Evolutionary conservation across 2,888 invertebrate species (phyloP).

Genomic region (Lasioglossum morio): DNA sequence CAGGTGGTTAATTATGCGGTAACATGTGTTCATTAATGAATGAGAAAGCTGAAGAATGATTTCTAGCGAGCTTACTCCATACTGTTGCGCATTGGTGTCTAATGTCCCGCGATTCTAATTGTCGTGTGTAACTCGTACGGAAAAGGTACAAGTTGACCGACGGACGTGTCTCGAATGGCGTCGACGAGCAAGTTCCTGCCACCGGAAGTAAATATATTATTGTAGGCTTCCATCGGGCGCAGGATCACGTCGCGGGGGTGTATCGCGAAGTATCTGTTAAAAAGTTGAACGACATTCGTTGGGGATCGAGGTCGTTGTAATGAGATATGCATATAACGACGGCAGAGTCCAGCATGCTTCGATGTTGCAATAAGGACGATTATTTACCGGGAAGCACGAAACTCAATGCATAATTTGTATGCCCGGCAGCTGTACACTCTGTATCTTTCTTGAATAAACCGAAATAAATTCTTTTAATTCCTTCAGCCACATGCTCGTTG

Average conservation of each 20-base stretch:
- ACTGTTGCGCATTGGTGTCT: conserved; percentile 15
- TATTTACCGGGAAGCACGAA: conserved; percentile 61
- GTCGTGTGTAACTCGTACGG: conserved; percentile 13
- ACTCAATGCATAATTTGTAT: conserved; percentile 69
- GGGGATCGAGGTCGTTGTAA: conserved; percentile 54
- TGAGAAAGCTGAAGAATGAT: not conserved
- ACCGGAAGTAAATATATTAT: conserved; percentile 30
- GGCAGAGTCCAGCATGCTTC: conserved; percentile 56
- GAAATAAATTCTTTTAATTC: conserved; percentile 81
- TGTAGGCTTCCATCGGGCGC: conserved; percentile 13
- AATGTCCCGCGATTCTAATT: conserved; percentile 25
- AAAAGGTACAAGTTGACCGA: conserved; percentile 14
- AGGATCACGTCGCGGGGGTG: conserved; percentile 29
- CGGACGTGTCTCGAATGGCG: not conserved
- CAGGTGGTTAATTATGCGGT: not conserved
- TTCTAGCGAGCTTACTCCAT: conserved; percentile 18
- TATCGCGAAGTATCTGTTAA: conserved; percentile 41
- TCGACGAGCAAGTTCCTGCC: conserved; percentile 34
- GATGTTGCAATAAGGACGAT: conserved; percentile 53
- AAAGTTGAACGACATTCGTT: conserved; percentile 36
- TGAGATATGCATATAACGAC: conserved; percentile 39
- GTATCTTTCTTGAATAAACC: conserved; percentile 81
- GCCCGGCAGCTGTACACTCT: conserved; percentile 77
- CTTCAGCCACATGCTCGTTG: conserved; percentile 69
- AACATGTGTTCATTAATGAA: not conserved